Conservation (phyloP, 2,113 vertebrate species). For the Ceyx melanurus region DNA sequence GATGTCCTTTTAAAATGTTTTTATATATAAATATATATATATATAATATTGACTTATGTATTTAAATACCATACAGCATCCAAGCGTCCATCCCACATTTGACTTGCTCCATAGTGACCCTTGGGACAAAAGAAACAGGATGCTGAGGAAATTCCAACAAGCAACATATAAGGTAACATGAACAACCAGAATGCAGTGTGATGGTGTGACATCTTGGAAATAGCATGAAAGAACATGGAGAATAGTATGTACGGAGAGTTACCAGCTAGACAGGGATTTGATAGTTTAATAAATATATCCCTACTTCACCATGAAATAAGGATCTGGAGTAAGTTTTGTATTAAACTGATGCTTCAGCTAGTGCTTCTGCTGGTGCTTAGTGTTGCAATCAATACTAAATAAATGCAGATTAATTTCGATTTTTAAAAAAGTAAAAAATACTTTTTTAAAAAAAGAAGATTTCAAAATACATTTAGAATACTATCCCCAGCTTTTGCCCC, state of each 20-base stretch:
- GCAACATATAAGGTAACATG: slow-evolving; percentile 84
- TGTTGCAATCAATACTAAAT: background rate
- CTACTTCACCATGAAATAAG: background rate
- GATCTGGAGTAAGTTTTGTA: background rate
- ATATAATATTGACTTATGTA: too few relatives aligned
- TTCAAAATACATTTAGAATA: background rate
- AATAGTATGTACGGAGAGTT: background rate
- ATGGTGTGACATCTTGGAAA: background rate
- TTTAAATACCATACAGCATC: background rate
- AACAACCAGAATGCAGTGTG: background rate
- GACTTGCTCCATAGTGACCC: slow-evolving; percentile 73
- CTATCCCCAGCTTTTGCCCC: background rate
- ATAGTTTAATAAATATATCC: background rate
- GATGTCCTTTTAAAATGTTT: background rate
- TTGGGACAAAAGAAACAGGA: slow-evolving; percentile 76
- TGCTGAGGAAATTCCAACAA: slow-evolving; percentile 83
- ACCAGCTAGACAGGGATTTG: background rate
- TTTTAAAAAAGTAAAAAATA: background rate
- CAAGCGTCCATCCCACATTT: slow-evolving; percentile 75
- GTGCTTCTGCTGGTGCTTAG: background rate
- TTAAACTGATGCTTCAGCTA: background rate
- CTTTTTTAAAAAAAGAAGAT: background rate
- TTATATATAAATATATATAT: background rate
- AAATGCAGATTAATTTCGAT: background rate
- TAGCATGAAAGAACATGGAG: background rate